Evolutionary conservation across 2,888 invertebrate genomes (phyloP), one percentile per base, ranked within the genome.

Genomic region (Scaptomyza parva): DNA sequence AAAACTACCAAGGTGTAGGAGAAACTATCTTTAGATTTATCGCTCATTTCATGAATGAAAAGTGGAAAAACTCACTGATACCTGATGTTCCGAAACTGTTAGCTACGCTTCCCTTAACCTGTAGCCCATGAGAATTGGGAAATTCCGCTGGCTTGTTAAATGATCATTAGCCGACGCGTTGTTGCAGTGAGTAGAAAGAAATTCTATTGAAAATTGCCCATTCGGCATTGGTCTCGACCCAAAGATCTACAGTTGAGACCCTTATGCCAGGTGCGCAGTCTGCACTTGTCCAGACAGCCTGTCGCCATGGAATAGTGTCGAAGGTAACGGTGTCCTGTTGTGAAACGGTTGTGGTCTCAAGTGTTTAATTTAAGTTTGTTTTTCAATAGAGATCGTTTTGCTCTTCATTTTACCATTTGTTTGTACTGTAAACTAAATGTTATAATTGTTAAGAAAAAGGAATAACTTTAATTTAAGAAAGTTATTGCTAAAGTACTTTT

Each of bases 101-200:
- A 50, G 47, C 26, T 18, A 48, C 57, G 53, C 57, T 67, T 33
- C 47, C 53, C 41, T 44, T 60, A 64, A 61, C 70, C 75, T 52
- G 51, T 12, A 43, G 26, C 17, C 37, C 59, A 35, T 57, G 60
- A 66, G 65, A 78, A 70, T 69, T 85, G 75, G 76, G 82, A 81
- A 87, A 76, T 82, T 78, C 85, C 73, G 61, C 60, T 74, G 76
- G 60, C 89, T 89, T 90, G 90, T 91, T 91, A 91, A 86, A 91
- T 89, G 77, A 88, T 91, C 90, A 91, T 91, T 91, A 90, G 87
- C 76, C 76, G 48, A 60, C 60, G 51, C 61, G 53, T 65, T 75
- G 75, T 68, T 75, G 52, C 67, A 67, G 61, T 26, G 60, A 70
- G 64, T 47, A 53, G 37, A 22, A 12, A 40, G 57, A 74, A 75